These are phyloP conservation scores for Chiroxiphia lanceolata DNA, from an alignment of 2,797 vertebrate species.

Conservation along the genomic window DNA sequence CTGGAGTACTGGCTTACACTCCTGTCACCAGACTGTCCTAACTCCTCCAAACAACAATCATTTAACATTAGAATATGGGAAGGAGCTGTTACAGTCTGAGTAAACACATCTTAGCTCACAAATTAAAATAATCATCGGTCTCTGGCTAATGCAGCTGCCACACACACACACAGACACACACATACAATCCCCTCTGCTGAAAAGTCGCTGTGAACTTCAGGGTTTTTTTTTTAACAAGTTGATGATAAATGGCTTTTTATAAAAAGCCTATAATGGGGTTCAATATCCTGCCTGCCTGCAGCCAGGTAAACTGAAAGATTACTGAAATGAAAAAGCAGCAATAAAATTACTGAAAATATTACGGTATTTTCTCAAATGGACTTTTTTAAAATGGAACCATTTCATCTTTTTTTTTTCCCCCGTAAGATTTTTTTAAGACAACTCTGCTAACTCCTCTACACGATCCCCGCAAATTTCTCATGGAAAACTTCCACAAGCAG, in stretches of 20 bases:
- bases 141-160: not conserved
- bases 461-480: not conserved
- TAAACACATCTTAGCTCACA: slow-evolving; percentile 19
- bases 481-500: not conserved
- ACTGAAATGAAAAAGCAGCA: not conserved
- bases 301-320: not conserved
- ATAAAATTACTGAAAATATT: not conserved
- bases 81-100: slow-evolving; percentile 8
- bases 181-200: not conserved
- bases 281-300: slow-evolving; percentile 1
- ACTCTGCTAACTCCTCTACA: not conserved
- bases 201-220: not conserved
- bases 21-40: not conserved
- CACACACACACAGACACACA: not conserved
- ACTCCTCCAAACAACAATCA: slow-evolving; percentile 5
- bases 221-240: not conserved
- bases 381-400: not conserved
- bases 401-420: not conserved
- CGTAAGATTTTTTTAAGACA: not conserved
- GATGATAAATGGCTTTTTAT: slow-evolving; percentile 16
- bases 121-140: not conserved
- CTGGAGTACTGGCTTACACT: not conserved
- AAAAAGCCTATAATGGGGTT: not conserved
- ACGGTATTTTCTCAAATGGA: not conserved
- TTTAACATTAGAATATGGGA: not conserved